Evolutionary conservation across 1,140 invertebrate species (phyloP), one percentile per base, ranked within the genome.

Genomic region (Venturia canescens): DNA sequence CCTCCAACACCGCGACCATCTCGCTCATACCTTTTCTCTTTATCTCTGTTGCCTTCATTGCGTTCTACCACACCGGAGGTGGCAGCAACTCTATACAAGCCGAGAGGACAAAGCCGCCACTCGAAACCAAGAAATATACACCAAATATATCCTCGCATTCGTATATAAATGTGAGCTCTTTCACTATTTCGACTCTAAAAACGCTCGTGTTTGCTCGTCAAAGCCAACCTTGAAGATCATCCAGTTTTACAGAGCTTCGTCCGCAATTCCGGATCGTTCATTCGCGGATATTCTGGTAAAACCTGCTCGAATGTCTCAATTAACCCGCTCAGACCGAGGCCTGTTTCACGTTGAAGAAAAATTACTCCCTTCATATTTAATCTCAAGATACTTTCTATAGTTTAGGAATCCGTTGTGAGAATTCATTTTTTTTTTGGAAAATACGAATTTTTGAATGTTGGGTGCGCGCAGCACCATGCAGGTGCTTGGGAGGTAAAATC

Each of bases 101-200:
- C 53, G 7, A 69, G 70, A 70, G 76, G 79, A 83, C 80, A 79
- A 79, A 80, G n/a, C 76, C 34, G 63, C 50, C 78, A 80, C 78
- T 80, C 78, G 69, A 80, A 74, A 79, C 77, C 48, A 75, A 76
- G 76, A 81, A 15, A 69, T 29, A 31, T 60, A 66, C 57, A 48
- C 31, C 63, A 31, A 66, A 48, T 26, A 66, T 77, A 38, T 77
- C 66, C 48, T 15, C n/a, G n/a, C n/a, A 53, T 60, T 60, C 29
- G 7, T 0, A 18, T 66, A 63, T 53, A 63, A 15, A 63, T 11
- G 7, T 29, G 66, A 69, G 1, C 5, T 69, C 16, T 69, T 79
- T 82, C 69, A 75, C 69, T 80, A 69, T 80, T 83, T 76, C 71
- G 75, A 81, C 79, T 78, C 75, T 82, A 44, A 26, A 82, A 82